A percentile compares a stretch with the other conserved stretches of the same genome.
Evolutionary conservation across 2,888 invertebrate species (phyloP).

Genomic region (Hyppa rectilinea): DNA sequence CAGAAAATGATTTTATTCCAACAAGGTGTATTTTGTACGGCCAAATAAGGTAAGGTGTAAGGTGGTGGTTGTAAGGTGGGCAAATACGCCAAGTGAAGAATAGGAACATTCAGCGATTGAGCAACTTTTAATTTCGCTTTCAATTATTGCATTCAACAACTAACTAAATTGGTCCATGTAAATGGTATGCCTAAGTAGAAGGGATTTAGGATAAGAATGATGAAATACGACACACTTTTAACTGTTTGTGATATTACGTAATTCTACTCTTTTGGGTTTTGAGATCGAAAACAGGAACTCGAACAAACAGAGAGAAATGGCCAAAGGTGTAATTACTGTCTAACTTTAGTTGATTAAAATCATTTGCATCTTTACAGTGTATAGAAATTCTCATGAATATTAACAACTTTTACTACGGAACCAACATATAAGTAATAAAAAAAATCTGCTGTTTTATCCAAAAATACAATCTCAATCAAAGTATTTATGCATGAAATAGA

Average conservation of each 20-base stretch:
- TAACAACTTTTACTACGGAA: not conserved
- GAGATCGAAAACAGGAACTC: not conserved
- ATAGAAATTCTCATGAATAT: constrained; percentile 4
- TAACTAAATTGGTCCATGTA: not conserved
- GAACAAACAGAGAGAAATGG: not conserved
- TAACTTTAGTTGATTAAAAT: not conserved
- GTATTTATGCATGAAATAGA: not conserved
- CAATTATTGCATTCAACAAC: not conserved
- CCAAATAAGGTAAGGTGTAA: not conserved
- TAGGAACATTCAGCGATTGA: not conserved
- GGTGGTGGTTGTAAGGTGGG: too few species aligned
- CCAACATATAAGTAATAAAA: not conserved
- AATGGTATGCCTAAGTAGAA: not conserved
- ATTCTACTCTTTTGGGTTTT: not conserved
- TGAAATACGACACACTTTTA: not conserved
- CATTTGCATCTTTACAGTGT: not conserved
- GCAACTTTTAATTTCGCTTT: not conserved
- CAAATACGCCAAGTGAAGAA: not conserved
- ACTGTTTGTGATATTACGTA: too few species aligned
- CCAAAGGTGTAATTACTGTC: not conserved
- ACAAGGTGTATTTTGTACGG: not conserved
- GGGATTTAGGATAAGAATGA: not conserved
- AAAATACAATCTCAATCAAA: not conserved
- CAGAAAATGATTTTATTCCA: not conserved
- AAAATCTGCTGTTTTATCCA: not conserved